A percentile compares a stretch with the other conserved stretches of the same genome.
Conservation (phyloP, 2,888 invertebrate species). For the Thereva unica region DNA sequence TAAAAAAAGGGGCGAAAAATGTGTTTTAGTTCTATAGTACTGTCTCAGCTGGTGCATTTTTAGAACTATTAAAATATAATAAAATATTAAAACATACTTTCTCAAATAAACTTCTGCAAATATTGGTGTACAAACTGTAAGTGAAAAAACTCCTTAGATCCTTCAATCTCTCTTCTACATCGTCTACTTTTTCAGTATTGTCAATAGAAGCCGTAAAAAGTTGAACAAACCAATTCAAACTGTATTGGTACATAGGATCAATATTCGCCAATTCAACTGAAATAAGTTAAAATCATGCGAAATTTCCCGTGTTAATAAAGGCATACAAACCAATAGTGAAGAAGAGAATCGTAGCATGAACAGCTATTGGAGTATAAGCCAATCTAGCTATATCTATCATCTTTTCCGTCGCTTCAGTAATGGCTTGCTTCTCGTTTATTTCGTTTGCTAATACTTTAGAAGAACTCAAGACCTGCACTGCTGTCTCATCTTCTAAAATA, state of each 20-base stretch:
- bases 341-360: conserved; percentile 86
- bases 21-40: no score
- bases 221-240: conserved; percentile 90
- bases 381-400: conserved; percentile 84
- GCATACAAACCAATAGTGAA: conserved; percentile 75
- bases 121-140: conserved; percentile 85
- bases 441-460: conserved; percentile 90
- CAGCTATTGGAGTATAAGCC: conserved; percentile 88
- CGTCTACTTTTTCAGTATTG: conserved; percentile 82
- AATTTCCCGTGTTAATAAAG: conserved; percentile 39
- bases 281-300: conserved; percentile 43
- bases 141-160: conserved; percentile 83
- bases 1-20: no score
- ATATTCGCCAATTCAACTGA: conserved; percentile 84
- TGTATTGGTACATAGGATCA: conserved; percentile 98
- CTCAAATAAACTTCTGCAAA: conserved; percentile 92
- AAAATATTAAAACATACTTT: conserved; percentile 63
- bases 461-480: conserved; percentile 84
- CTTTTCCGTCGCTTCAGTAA: conserved; percentile 86
- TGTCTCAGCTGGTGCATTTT: no score
- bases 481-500: conserved; percentile 89
- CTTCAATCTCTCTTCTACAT: conserved; percentile 71
- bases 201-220: conserved; percentile 85
- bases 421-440: conserved; percentile 86
- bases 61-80: neutral